Percentiles rank a stretch among this genome's conserved stretches.
Conservation (phyloP, 2,888 invertebrate genomes). For the Sinhomidia bicolor region DNA sequence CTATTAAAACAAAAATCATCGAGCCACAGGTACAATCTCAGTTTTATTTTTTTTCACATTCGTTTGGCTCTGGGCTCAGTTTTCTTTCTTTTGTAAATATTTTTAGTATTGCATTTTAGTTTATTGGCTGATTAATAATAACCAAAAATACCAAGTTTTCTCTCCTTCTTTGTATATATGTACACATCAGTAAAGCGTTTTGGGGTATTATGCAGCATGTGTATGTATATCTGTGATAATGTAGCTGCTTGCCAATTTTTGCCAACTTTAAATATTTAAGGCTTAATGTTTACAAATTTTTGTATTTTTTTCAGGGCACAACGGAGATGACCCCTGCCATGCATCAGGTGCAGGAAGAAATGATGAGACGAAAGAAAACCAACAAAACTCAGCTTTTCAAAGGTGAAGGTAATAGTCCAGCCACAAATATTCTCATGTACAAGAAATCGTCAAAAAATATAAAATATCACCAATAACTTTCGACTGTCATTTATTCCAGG, state of each 20-base stretch:
- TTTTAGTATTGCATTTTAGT: background rate
- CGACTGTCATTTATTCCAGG: constrained; percentile 25
- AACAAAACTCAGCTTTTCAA: constrained; percentile 53
- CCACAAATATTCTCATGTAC: background rate
- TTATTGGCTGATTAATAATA: background rate
- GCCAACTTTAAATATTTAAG: background rate
- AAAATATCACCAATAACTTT: background rate
- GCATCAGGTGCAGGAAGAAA: constrained; percentile 71
- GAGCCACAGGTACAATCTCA: constrained; percentile 71
- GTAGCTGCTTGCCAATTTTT: constrained; percentile 1
- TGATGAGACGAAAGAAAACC: constrained; percentile 74
- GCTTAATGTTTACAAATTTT: background rate
- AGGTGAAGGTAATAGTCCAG: constrained; percentile 44
- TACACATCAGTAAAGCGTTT: too few relatives aligned
- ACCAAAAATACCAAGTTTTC: background rate
- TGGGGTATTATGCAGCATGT: too few relatives aligned
- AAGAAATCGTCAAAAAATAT: too few relatives aligned
- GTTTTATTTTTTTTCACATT: too few relatives aligned
- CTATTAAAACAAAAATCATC: constrained; percentile 66
- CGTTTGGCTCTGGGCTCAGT: constrained; percentile 3
- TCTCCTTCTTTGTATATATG: background rate
- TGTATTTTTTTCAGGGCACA: constrained; percentile 64
- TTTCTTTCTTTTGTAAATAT: background rate
- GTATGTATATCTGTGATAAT: constrained; percentile 25
- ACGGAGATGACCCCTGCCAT: constrained; percentile 77